Evolutionary conservation across 2,113 vertebrate genomes (phyloP).

Genomic region (Pygoscelis antarcticus): DNA sequence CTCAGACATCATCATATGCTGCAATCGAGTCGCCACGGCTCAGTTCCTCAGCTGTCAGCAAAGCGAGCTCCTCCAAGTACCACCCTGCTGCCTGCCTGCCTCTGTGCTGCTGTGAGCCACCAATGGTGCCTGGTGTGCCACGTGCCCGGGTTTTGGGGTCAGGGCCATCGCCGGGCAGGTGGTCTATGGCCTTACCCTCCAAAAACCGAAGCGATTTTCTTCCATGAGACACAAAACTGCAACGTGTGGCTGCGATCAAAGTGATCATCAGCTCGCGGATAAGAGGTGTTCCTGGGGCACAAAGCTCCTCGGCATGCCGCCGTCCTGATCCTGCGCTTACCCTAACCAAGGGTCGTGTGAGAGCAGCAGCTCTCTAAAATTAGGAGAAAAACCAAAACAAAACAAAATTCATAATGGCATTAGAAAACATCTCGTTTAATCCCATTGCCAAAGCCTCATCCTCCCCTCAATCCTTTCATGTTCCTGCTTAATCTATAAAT

Average conservation of each 20-base stretch:
- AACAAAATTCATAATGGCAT: neutral
- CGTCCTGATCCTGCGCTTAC: neutral
- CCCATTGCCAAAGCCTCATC: neutral
- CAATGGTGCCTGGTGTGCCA: rapidly evolving
- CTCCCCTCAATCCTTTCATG: neutral
- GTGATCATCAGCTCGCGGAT: neutral
- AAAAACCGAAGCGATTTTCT: neutral
- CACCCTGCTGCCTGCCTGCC: neutral
- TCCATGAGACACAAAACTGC: neutral
- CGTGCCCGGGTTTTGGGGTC: rapidly evolving
- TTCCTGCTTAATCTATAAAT: neutral
- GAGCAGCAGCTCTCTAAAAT: neutral
- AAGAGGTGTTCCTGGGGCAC: neutral
- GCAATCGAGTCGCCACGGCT: neutral
- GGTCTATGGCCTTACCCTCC: neutral
- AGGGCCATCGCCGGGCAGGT: neutral
- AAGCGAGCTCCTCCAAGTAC: neutral
- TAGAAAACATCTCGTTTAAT: neutral
- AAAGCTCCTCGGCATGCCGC: rapidly evolving
- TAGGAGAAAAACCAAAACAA: neutral
- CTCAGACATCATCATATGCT: neutral
- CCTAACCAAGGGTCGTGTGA: rapidly evolving
- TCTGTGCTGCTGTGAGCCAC: rapidly evolving
- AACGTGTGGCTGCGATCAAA: neutral
- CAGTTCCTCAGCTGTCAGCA: neutral